A percentile compares a stretch with the other conserved stretches of the same genome.
Evolutionary conservation across 2,797 vertebrate genomes (phyloP).

Genomic region (Typhlichthys eigenmanni): DNA sequence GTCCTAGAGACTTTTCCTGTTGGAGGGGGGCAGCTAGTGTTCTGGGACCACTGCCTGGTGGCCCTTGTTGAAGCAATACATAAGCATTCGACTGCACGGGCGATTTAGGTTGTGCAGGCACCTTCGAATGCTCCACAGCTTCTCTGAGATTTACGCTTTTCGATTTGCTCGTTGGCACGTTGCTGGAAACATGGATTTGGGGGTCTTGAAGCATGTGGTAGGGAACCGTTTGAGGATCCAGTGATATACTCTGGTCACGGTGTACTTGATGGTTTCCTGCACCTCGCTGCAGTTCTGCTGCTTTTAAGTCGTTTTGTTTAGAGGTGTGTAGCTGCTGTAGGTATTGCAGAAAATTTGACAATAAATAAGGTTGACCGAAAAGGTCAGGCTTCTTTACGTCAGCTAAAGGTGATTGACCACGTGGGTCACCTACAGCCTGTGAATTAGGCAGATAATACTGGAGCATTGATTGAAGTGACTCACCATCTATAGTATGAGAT

Average conservation of each 20-base stretch:
- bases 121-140: neutral
- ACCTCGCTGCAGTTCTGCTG: neutral
- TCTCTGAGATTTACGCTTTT: neutral
- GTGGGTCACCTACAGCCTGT: conserved; percentile 3
- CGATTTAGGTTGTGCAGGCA: neutral
- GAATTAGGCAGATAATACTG: conserved; percentile 9
- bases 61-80: conserved; percentile 1
- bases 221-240: conserved; percentile 9
- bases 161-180: neutral
- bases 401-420: accelerated
- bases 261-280: neutral
- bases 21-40: neutral
- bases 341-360: conserved; percentile 3
- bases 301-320: neutral
- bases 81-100: neutral
- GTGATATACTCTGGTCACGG: neutral
- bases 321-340: neutral
- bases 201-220: conserved; percentile 14
- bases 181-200: neutral
- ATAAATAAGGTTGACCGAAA: neutral
- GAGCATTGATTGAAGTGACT: conserved; percentile 2
- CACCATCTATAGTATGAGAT: neutral
- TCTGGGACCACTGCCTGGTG: neutral
- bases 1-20: neutral
- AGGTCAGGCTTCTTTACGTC: neutral